Evolutionary conservation across 2,113 vertebrate species (phyloP), one percentile per base, ranked within the genome.

Genomic region (Aplodontia rufa): DNA sequence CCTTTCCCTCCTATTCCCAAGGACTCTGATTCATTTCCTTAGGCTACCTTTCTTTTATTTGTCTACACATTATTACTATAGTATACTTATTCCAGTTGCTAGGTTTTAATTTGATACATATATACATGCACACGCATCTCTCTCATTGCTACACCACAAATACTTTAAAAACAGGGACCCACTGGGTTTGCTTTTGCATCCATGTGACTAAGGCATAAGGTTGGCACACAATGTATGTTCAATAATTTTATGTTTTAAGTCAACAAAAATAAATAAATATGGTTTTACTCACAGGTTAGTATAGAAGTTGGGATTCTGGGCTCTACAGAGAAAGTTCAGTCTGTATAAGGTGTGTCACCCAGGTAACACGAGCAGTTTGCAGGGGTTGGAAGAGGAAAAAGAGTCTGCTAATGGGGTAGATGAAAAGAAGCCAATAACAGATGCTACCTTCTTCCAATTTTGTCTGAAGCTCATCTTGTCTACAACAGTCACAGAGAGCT

Each of bases 401-500:
- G 78, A 26, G 75, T n/a, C 1, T 55, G 55, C 64, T 97, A 83
- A 75, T 42, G 35, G 20, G 30, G 17, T 3, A 55, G 35, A 83
- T 84, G 40, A 92, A 91, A 82, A 87, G 82, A 32, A 84, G 75
- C 42, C 68, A 85, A 51, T 0, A 4, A 76, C 74, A 90, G 82
- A 86, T 64, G 68, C 13, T 69, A 55, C 83, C 53, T 83, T 79
- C 87, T 88, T 89, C 66, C 90, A 94, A 13, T 91, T 91, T 87
- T 87, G 87, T 82, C 81, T 93, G 64, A 80, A 85, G 81, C 51
- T 75, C 42, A 28, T 84, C 76, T 42, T 79, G 42, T 87, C 87
- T 92, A 45, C 51, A 90, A 76, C 84, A 94, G 90, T 92, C 82
- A 80, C 78, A 62, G n/a, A 71, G 20, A 89, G 37, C 75, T 96